Conservation (phyloP, 2,888 invertebrate species). For the Rhodophaea formosa region DNA sequence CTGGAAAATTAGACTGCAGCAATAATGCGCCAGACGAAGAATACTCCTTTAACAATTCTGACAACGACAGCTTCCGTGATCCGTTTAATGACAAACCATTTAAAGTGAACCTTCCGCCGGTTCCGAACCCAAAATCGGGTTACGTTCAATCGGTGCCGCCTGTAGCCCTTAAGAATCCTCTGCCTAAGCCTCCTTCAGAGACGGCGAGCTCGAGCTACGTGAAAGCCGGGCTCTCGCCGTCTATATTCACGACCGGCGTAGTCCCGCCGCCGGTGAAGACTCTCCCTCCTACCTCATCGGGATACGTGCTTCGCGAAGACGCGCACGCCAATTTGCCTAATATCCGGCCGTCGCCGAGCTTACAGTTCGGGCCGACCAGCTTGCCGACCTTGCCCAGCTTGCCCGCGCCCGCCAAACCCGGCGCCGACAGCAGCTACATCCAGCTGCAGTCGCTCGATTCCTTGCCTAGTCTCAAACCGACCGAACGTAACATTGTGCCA, state of each 20-base stretch:
- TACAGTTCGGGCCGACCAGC: slow-evolving; percentile 65
- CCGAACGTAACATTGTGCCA: slow-evolving; percentile 54
- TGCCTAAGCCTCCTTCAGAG: slow-evolving; percentile 37
- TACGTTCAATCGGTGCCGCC: slow-evolving; percentile 52
- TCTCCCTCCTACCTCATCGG: slow-evolving; percentile 54
- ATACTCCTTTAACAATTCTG: slow-evolving; percentile 48
- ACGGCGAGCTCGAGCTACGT: slow-evolving; percentile 70
- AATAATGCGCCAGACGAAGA: slow-evolving; percentile 43
- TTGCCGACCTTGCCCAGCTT: slow-evolving; percentile 71
- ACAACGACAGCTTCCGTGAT: slow-evolving; percentile 53
- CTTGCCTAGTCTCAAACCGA: slow-evolving; percentile 67
- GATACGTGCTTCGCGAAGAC: slow-evolving; percentile 68
- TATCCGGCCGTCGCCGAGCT: slow-evolving; percentile 55
- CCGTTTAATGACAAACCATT: slow-evolving; percentile 52
- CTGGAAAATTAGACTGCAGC: slow-evolving; percentile 43
- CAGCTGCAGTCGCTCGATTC: slow-evolving; percentile 69
- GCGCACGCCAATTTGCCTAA: slow-evolving; percentile 59
- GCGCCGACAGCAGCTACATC: slow-evolving; percentile 66
- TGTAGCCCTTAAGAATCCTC: slow-evolving; percentile 34
- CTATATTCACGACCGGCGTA: slow-evolving; percentile 64
- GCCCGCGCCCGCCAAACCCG: slow-evolving; percentile 59
- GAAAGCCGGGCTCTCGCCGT: slow-evolving; percentile 65
- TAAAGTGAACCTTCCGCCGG: slow-evolving; percentile 27
- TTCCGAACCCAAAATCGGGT: slow-evolving; percentile 51
- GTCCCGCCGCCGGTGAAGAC: slow-evolving; percentile 41